Evolutionary conservation across 2,888 invertebrate species (phyloP).

Genomic region (Agriopis aurantiaria): DNA sequence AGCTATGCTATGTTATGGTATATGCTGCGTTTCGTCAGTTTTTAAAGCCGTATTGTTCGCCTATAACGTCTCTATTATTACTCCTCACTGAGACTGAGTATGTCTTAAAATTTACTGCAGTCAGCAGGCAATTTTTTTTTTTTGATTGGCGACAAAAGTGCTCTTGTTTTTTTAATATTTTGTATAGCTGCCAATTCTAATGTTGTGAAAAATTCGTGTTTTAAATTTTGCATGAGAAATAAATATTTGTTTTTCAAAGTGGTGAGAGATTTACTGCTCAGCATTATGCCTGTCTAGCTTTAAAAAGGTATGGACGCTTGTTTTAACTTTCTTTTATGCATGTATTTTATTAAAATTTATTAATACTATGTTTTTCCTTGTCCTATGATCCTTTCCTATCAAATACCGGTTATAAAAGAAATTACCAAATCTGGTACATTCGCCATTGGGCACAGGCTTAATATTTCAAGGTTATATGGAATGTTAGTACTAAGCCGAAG

Average conservation of each 20-base stretch:
- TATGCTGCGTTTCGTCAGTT: no score
- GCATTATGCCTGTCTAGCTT: conserved; percentile 4
- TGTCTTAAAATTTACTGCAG: no score
- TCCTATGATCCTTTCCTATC: neutral
- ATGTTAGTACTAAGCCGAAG: no score
- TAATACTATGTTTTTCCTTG: neutral
- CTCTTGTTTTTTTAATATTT: neutral
- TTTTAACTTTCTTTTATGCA: neutral
- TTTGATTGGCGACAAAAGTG: neutral
- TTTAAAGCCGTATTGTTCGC: no score
- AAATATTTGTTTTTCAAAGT: neutral
- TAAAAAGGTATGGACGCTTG: conserved; percentile 4
- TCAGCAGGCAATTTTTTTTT: no score
- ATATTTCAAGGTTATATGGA: no score
- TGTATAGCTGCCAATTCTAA: neutral
- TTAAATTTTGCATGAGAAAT: conserved; percentile 5
- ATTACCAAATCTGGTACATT: neutral
- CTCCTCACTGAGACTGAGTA: no score
- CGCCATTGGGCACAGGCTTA: no score
- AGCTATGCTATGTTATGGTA: no score
- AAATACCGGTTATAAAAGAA: no score
- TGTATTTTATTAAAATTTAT: neutral
- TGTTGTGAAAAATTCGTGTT: neutral
- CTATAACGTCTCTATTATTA: no score
- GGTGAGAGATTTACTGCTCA: neutral